Base-by-base conservation (phyloP, 2,797 vertebrate genomes). In the Tinamus major region DNA sequence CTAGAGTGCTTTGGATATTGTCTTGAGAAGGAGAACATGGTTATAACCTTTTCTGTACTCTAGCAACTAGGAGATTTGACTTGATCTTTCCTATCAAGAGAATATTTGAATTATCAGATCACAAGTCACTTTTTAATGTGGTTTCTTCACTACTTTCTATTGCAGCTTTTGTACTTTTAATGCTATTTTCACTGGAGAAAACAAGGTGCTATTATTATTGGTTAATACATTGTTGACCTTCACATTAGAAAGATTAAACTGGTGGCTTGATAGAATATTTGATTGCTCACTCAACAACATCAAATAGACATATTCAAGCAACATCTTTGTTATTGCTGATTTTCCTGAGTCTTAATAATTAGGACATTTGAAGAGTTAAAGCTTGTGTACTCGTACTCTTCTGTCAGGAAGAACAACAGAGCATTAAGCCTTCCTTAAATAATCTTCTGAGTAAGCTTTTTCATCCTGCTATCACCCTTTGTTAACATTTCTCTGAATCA, bases 61-160 rank as follows among this genome's bases (percentile, higher is more conserved):
- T 11, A 59, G 10, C 6, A 87, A 33, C 7, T 3, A 29, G 14
- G 44, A 76, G 2, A 46, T 35, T 27, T 2, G 14, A 37, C 20
- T 10, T 29, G 44, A 61, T 31, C 6, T 8, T 39, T 21, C 26
- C 37, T 86, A 27, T 71, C 29, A 78, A 64, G 6, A 31, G 14
- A 85, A 7, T 53, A 71, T 83, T 37, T 80, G 62, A 80, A 68
- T 78, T 88, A 58, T 19, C 27, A 62, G 19, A 71, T 41, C 27
- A 37, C 29, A 9, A 2, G 3, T 4, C 27, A 44, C 11, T 69
- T 86, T 69, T 69, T 41, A 13, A 44, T n/a, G 26, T 1, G 9
- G 0, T 0, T 33, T 5, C 1, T 23, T 33, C 21, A 79, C 61
- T 68, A 70, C 33, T 39, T 46, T 72, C 14, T 55, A 0, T 53